A percentile compares a stretch with the other conserved stretches of the same genome.
phyloP scores from a whole-genome alignment of 2,888 invertebrate genomes.

The Ceriagrion tenellum region DNA sequence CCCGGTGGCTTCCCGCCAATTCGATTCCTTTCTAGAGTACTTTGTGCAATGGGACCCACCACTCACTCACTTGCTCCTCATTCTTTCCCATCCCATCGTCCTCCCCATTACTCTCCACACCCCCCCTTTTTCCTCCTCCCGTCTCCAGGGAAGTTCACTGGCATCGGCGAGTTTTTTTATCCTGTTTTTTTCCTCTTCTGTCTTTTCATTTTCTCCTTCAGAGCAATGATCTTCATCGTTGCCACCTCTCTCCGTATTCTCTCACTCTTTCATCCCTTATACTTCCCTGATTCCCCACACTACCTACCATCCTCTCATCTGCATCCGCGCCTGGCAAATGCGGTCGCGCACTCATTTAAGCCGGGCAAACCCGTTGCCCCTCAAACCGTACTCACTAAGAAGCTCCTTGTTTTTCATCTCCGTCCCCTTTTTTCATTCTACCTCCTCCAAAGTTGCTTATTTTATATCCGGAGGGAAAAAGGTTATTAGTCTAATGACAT shows the following conservation, averaged over 20 bases:
- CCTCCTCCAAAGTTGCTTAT: too few relatives aligned
- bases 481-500: too few relatives aligned
- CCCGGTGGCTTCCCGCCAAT: constrained; percentile 14
- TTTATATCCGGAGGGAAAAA: too few relatives aligned
- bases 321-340: neutral
- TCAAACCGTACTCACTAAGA: too few relatives aligned
- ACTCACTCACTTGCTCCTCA: neutral
- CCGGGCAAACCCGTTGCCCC: neutral
- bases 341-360: neutral
- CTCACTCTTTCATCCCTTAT: neutral
- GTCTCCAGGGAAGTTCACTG: neutral
- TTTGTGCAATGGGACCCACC: neutral
- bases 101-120: neutral
- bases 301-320: too few relatives aligned
- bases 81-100: neutral
- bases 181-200: neutral
- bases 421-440: too few relatives aligned
- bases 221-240: neutral
- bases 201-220: neutral
- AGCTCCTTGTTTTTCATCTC: too few relatives aligned
- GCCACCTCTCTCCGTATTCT: neutral
- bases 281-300: too few relatives aligned
- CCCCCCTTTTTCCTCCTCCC: too few relatives aligned
- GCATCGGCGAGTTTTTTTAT: neutral
- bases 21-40: neutral